phyloP scores from a whole-genome alignment of 1,140 invertebrate species.

The Araneus ventricosus region DNA sequence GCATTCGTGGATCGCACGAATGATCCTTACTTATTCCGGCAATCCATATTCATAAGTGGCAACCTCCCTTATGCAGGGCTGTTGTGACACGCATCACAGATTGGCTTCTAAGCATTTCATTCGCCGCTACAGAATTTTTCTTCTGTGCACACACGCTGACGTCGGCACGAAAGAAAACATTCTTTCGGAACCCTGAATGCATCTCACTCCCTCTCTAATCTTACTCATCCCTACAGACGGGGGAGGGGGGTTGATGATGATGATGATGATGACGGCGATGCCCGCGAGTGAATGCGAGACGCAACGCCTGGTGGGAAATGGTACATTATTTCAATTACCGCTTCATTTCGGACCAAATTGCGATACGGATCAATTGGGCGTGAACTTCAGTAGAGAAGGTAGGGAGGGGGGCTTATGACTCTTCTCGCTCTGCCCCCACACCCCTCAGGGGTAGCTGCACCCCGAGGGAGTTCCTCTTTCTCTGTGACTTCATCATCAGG shows the following conservation, averaged over 20 bases:
- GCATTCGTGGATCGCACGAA: neutral
- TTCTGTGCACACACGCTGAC: neutral
- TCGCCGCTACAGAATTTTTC: neutral
- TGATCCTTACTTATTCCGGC: neutral
- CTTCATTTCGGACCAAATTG: slow-evolving; percentile 75
- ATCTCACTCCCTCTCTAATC: neutral
- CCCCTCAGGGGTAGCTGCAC: slow-evolving; percentile 46
- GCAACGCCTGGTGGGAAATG: slow-evolving; percentile 62
- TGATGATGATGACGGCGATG: slow-evolving; percentile 49
- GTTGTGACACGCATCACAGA: neutral
- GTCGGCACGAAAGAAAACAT: slow-evolving; percentile 29
- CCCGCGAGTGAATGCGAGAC: slow-evolving; percentile 33
- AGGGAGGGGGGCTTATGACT: slow-evolving; percentile 48
- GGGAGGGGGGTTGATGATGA: neutral
- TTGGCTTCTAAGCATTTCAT: neutral
- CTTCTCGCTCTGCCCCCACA: neutral
- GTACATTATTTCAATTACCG: slow-evolving; percentile 75
- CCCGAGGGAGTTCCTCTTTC: slow-evolving; percentile 48
- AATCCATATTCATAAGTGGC: neutral
- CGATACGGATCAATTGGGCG: slow-evolving; percentile 74
- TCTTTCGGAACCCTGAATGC: slow-evolving; percentile 2
- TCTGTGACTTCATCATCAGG: slow-evolving; percentile 35
- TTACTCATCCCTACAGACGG: slow-evolving; percentile 4
- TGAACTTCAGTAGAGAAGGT: slow-evolving; percentile 29
- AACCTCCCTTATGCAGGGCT: neutral